Evolutionary conservation across 2,888 invertebrate species (phyloP).

Genomic region (Pristionchus maxplancki): DNA sequence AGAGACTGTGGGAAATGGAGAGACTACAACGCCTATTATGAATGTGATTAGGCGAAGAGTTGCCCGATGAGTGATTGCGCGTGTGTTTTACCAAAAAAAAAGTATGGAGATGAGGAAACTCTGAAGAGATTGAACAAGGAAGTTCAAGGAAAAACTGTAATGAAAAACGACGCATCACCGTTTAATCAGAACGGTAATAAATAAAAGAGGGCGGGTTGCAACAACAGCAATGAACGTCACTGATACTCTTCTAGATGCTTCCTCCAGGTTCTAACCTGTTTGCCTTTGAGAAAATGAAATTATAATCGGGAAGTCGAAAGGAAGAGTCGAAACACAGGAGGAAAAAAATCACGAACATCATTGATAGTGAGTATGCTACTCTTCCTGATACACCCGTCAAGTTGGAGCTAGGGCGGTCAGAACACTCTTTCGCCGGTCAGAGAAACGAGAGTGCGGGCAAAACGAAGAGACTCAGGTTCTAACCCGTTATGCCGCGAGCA

Average conservation of each 20-base stretch:
- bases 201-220: not conserved
- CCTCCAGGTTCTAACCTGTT: no score
- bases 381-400: not conserved
- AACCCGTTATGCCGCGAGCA: not conserved
- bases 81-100: not conserved
- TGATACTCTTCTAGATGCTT: not conserved
- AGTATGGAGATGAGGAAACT: not conserved
- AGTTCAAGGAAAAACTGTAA: no score
- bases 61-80: not conserved
- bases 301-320: no score
- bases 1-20: no score
- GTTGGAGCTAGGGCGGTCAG: no score
- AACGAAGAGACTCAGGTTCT: not conserved
- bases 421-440: no score
- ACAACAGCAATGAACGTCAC: not conserved
- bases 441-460: no score
- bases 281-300: no score
- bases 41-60: not conserved
- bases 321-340: not conserved
- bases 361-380: not conserved
- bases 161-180: no score
- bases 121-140: not conserved
- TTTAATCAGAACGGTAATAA: not conserved
- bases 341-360: not conserved
- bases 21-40: no score